Base-by-base conservation (phyloP, 2,113 vertebrate genomes). In the Garra rufa region DNA sequence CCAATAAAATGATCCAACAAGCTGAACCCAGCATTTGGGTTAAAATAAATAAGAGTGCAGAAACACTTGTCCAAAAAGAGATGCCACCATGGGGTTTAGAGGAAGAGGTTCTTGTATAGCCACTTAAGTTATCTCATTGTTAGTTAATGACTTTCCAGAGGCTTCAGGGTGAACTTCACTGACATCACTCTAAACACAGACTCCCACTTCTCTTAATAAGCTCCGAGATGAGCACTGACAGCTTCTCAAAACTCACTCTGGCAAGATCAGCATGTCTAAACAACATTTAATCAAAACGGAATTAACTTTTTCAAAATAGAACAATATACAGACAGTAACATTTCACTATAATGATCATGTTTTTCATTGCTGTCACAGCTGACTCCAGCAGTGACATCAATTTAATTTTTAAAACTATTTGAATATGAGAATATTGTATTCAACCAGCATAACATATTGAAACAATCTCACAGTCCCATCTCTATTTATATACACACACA, bases 261-360 rank as follows among this genome's bases (percentile, higher is more conserved):
- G 30, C 52, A 57, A 77, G 19, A 59, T 77, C 52, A 77, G 52
- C 75, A 77, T 59, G 50, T 24, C 52, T 59, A 59, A 77, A 76
- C 46, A 55, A 57, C 52, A 77, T 41, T 77, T 41, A n/a, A 77
- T 59, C 30, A 77, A 77, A 57, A 24, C 13, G 0, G 21, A 57
- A 44, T 46, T 44, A 15, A 57, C 52, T 57, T n/a, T n/a, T 57
- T 11, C 24, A 1, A 63, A 63, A 26, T 28, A 6, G n/a, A 63
- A 15, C 59, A 28, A 63, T 63, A 63, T 63, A 63, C 28, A 63
- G 59, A 63, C 59, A 28, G 24, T 13, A 63, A 26, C 24, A 63
- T 61, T n/a, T 28, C 59, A 26, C 57, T 26, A 4, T 10, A 61
- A 14, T 63, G 4, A 0, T 28, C 24, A 14, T 57, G 19, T 55